Base-by-base conservation (phyloP, 2,888 invertebrate species). In the Nemotelus nigrinus region DNA sequence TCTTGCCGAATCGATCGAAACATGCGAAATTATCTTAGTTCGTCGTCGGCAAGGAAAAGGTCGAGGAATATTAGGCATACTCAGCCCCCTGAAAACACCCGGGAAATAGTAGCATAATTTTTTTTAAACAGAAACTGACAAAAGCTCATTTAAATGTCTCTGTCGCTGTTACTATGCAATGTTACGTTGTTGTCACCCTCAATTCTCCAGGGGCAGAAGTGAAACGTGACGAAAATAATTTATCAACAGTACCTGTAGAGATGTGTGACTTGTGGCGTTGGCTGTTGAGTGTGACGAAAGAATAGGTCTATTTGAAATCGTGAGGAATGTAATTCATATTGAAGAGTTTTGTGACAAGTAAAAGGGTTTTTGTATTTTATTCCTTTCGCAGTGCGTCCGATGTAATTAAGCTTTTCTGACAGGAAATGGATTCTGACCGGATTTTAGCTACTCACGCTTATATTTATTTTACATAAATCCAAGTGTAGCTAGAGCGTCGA, bases 181-280 rank as follows among this genome's bases (percentile, higher is more conserved):
- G 25, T 25, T 25, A 25, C 25, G 25, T 25, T 25, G 6, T 44
- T 41, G 10, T 65, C 4, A 65, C 41, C 41, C 65, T n/a, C 45
- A 8, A 43, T 44, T 63, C 25, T 25, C 25, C 25, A 25, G 50
- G 67, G 48, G 48, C 25, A 41, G 48, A 25, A 68, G n/a, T n/a
- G 50, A 68, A 50, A 50, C 67, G 67, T 68, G 67, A 68, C 67
- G 25, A 48, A 50, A 68, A 68, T 68, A 68, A 68, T 68, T 68
- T 68, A 43, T 44, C 48, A 67, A 68, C 50, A 41, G 25, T 50
- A 48, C 43, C 25, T 8, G 8, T 50, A 25, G 25, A 68, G 4
- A 43, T 41, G 60, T 60, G 60, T 58, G 25, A 5, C 4, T n/a
- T 4, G 6, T 8, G 6, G 25, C n/a, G 60, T 50, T 50, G 50